A percentile compares a stretch with the other conserved stretches of the same genome.
Conservation (phyloP, 2,797 vertebrate genomes). For the Lates japonicus region DNA sequence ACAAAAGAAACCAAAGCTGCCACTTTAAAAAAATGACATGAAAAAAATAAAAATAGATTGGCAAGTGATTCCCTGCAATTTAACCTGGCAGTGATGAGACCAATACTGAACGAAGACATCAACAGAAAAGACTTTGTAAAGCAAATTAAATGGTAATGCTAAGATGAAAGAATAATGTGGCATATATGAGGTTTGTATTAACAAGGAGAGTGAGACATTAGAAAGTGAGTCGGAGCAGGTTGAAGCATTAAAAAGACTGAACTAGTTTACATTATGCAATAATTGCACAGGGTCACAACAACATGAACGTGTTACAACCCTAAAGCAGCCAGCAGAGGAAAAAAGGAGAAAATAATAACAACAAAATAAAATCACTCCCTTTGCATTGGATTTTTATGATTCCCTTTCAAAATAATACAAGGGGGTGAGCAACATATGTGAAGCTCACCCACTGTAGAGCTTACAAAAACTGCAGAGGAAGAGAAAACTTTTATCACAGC, state of each 20-base stretch:
- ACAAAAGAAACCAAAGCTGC: slow-evolving; percentile 84
- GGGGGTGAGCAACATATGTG: slow-evolving; percentile 61
- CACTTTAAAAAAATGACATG: slow-evolving; percentile 73
- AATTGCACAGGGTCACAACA: slow-evolving; percentile 63
- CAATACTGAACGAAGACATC: slow-evolving; percentile 76
- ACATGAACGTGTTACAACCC: slow-evolving; percentile 53
- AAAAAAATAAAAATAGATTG: slow-evolving; percentile 49
- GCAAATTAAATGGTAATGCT: slow-evolving; percentile 48
- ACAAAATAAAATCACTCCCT: slow-evolving; percentile 75
- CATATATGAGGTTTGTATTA: slow-evolving; percentile 66
- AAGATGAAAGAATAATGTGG: slow-evolving; percentile 53
- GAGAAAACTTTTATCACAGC: slow-evolving; percentile 64
- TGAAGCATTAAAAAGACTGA: slow-evolving; percentile 37
- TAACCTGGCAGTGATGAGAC: slow-evolving; percentile 89
- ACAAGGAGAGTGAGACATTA: slow-evolving; percentile 41
- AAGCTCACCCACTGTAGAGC: slow-evolving; percentile 75
- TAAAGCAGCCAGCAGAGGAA: slow-evolving; percentile 72
- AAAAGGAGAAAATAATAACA: slow-evolving; percentile 31
- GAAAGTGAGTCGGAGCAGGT: slow-evolving; percentile 62
- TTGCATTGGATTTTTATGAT: slow-evolving; percentile 79
- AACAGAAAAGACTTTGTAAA: slow-evolving; percentile 60
- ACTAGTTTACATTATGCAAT: slow-evolving; percentile 35
- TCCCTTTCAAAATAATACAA: slow-evolving; percentile 83
- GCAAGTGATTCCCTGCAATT: slow-evolving; percentile 86
- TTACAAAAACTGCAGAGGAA: slow-evolving; percentile 73